Conservation (phyloP, 2,797 vertebrate species). For the Rhyacichthys aspro region DNA sequence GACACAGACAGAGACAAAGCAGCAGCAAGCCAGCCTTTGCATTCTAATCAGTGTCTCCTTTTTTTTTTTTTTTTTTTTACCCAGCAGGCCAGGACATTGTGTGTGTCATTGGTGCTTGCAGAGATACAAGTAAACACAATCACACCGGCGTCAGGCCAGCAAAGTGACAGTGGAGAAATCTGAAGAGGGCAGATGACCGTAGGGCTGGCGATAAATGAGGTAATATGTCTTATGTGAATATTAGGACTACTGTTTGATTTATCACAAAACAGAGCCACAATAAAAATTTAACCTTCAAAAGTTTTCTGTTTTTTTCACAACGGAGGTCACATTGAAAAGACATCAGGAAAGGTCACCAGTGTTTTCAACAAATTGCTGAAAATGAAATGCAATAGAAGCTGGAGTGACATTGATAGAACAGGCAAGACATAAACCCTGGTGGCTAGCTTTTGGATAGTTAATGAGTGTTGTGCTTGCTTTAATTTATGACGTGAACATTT, state of each 20-base stretch:
- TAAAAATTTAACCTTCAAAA: slow-evolving; percentile 2
- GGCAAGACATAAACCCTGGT: slow-evolving; percentile 11
- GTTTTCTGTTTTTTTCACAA: no score
- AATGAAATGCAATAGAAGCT: slow-evolving; percentile 29
- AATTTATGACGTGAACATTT: slow-evolving; percentile 2
- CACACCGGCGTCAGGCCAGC: slow-evolving; percentile 19
- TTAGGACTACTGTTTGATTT: slow-evolving; percentile 6
- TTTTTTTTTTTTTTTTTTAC: slow-evolving; percentile 47
- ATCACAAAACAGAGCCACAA: slow-evolving; percentile 9
- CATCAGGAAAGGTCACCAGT: slow-evolving; percentile 12
- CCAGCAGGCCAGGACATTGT: slow-evolving; percentile 40
- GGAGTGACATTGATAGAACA: slow-evolving; percentile 39
- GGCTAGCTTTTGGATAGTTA: neutral
- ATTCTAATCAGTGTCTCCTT: slow-evolving; percentile 58
- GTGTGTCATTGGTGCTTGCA: slow-evolving; percentile 43
- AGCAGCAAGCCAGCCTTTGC: slow-evolving; percentile 48
- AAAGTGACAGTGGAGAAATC: slow-evolving; percentile 18
- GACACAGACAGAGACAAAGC: slow-evolving; percentile 48
- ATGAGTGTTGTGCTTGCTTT: slow-evolving; percentile 6
- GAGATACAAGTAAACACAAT: slow-evolving; percentile 38
- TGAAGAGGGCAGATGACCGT: slow-evolving; percentile 3
- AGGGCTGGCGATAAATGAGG: slow-evolving; percentile 20
- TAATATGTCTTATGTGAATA: slow-evolving; percentile 20
- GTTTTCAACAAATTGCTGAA: slow-evolving; percentile 40
- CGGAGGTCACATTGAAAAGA: slow-evolving; percentile 18